Conservation (phyloP, 1,140 invertebrate genomes). For the Phenacoccus solenopsis region DNA sequence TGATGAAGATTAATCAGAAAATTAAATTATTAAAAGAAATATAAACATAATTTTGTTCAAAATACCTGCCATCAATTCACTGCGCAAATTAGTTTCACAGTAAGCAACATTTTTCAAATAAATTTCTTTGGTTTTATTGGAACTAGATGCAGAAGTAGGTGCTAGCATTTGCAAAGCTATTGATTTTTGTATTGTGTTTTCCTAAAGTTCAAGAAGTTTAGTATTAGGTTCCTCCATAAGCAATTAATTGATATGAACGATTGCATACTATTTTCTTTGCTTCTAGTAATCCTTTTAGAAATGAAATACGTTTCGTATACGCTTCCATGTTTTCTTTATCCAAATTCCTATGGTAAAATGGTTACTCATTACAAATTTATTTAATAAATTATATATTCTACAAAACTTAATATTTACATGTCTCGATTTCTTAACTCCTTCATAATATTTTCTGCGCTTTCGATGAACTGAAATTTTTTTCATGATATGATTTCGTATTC, state of each 20-base stretch:
- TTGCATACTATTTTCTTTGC: constrained; percentile 24
- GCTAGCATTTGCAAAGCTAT: constrained; percentile 22
- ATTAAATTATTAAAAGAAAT: background rate
- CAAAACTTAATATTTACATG: constrained; percentile 1
- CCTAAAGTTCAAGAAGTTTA: constrained; percentile 2
- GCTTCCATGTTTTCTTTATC: constrained; percentile 19
- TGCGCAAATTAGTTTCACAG: constrained; percentile 54
- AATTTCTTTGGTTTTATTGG: constrained; percentile 49
- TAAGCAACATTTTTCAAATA: constrained; percentile 62
- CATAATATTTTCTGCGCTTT: constrained; percentile 23
- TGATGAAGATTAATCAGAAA: background rate
- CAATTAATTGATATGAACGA: background rate
- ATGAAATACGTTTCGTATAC: constrained; percentile 22
- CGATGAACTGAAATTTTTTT: constrained; percentile 23
- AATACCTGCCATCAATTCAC: constrained; percentile 39
- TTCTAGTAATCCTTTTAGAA: constrained; percentile 23
- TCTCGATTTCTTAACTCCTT: constrained; percentile 15
- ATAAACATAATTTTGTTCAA: background rate
- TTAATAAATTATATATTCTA: background rate
- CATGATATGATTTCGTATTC: background rate
- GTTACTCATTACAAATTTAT: background rate
- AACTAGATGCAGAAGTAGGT: constrained; percentile 9
- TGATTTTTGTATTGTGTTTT: constrained; percentile 22
- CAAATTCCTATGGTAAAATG: constrained; percentile 13
- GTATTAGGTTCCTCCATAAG: too few species aligned